A percentile compares a stretch with the other conserved stretches of the same genome.
phyloP scores from a whole-genome alignment of 2,888 invertebrate genomes.

The Petrolisthes cinctipes region DNA sequence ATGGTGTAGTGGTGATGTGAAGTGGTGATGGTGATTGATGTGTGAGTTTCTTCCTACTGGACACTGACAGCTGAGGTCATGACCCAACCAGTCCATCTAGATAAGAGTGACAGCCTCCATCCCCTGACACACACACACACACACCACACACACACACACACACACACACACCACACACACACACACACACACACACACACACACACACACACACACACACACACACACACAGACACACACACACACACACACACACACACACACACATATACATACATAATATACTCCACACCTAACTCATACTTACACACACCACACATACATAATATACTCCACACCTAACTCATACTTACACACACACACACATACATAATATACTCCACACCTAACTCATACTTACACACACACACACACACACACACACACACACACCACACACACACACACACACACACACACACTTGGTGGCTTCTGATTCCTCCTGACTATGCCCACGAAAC shows the following conservation, averaged over 20 bases:
- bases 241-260: not conserved
- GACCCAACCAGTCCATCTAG: too few species aligned
- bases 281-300: not conserved
- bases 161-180: not conserved
- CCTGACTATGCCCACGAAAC: too few species aligned
- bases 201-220: not conserved
- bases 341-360: not conserved
- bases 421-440: slow-evolving; percentile 2
- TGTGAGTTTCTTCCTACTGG: too few species aligned
- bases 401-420: not conserved
- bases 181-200: not conserved
- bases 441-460: slow-evolving; percentile 19
- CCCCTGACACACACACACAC: not conserved
- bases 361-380: not conserved
- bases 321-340: not conserved
- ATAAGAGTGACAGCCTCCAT: too few species aligned
- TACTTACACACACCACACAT: not conserved
- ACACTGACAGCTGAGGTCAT: too few species aligned
- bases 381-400: not conserved
- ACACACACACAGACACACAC: not conserved
- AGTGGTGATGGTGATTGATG: too few species aligned
- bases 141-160: not conserved
- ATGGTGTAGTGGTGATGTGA: too few species aligned
- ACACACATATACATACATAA: not conserved
- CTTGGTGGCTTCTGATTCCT: not conserved